These are phyloP conservation scores for Pammene aurita DNA, from an alignment of 2,888 invertebrate genomes.

Conservation along the genomic window DNA sequence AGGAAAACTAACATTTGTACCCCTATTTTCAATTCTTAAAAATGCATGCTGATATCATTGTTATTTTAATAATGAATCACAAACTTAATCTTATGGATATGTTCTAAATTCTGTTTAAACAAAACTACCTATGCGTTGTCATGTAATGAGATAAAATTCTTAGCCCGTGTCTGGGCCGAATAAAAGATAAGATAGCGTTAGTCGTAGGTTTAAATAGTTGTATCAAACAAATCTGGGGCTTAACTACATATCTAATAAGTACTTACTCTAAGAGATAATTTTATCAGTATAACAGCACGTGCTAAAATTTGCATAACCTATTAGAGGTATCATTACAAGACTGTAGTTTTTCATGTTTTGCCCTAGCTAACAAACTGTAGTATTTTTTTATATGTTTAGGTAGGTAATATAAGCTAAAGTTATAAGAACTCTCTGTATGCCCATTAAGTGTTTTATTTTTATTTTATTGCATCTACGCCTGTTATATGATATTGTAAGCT, in stretches of 20 bases:
- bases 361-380: no score
- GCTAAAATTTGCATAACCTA: conserved; percentile 25
- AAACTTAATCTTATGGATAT: conserved; percentile 8
- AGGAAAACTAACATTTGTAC: neutral
- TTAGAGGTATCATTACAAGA: no score
- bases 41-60: conserved; percentile 1
- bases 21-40: neutral
- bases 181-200: conserved; percentile 31
- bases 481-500: no score
- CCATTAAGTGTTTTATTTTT: no score
- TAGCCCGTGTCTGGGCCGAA: conserved; percentile 28
- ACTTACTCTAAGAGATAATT: conserved; percentile 37
- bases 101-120: conserved; percentile 16
- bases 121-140: conserved; percentile 19
- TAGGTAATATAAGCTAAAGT: no score
- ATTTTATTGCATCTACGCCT: no score
- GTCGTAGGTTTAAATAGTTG: conserved; percentile 25
- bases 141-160: conserved; percentile 27
- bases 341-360: no score
- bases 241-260: conserved; percentile 50
- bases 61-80: conserved; percentile 9
- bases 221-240: conserved; percentile 26
- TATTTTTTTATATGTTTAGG: no score
- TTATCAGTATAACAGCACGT: conserved; percentile 46
- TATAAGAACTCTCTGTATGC: no score